A percentile compares a stretch with the other conserved stretches of the same genome.
Evolutionary conservation across 2,113 vertebrate species (phyloP).

Genomic region (Periophthalmus modestus): DNA sequence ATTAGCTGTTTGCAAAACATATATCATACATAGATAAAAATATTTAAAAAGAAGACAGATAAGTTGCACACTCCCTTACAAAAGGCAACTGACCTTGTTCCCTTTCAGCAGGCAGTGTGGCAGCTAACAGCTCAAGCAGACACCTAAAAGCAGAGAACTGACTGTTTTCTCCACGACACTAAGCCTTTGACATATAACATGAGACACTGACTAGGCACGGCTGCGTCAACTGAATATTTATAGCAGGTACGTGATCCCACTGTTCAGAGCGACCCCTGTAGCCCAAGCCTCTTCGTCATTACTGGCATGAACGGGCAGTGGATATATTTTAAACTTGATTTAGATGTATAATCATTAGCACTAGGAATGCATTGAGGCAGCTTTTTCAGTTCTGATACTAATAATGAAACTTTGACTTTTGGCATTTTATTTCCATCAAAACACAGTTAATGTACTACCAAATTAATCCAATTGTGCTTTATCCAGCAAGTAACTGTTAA

Average conservation of each 20-base stretch:
- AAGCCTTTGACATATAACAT: slow-evolving; percentile 69
- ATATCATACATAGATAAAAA: background rate
- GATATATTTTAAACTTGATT: background rate
- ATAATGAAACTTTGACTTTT: no score
- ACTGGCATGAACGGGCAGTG: background rate
- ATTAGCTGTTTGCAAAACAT: background rate
- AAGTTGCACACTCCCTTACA: background rate
- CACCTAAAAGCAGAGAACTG: background rate
- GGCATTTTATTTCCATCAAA: no score
- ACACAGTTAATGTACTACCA: no score
- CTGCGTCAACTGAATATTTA: slow-evolving; percentile 65
- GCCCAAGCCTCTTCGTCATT: slow-evolving; percentile 8
- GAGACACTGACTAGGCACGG: slow-evolving; percentile 28
- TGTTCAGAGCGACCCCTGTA: slow-evolving; percentile 11
- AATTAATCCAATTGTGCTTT: no score
- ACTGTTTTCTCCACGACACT: slow-evolving; percentile 15
- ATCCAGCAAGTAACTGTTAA: no score
- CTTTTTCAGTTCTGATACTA: no score
- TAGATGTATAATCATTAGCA: no score
- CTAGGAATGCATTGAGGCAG: no score
- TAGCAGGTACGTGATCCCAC: slow-evolving; percentile 39
- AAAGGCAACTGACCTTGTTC: slow-evolving; percentile 22
- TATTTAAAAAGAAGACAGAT: background rate
- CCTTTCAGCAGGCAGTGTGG: background rate
- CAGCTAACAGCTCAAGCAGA: background rate